Percentiles rank a stretch among this genome's conserved stretches.
Evolutionary conservation across 2,113 vertebrate genomes (phyloP).

Genomic region (Stigmatopora argus): DNA sequence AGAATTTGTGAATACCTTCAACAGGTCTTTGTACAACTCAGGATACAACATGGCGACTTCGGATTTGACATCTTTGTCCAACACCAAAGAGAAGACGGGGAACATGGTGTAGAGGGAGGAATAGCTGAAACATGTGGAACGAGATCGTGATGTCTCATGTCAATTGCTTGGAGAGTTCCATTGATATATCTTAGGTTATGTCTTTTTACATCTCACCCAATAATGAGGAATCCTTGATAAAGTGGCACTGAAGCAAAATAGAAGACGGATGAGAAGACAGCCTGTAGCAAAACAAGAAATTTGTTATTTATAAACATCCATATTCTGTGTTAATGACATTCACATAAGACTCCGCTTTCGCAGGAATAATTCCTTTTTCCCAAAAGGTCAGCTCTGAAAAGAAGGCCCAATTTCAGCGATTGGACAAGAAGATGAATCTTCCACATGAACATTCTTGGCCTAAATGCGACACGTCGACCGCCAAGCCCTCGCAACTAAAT

Average conservation of each 20-base stretch:
- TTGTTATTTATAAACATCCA: neutral
- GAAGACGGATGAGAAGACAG: slow-evolving; percentile 94
- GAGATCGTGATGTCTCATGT: neutral
- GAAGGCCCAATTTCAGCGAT: neutral
- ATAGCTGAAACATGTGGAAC: slow-evolving; percentile 69
- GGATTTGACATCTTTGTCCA: slow-evolving; percentile 97
- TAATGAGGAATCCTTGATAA: slow-evolving; percentile 95
- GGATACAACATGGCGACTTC: slow-evolving; percentile 98
- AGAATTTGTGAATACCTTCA: slow-evolving; percentile 76
- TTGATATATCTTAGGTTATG: neutral
- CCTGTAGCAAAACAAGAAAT: slow-evolving; percentile 60
- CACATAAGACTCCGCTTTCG: neutral
- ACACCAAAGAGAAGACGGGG: slow-evolving; percentile 91
- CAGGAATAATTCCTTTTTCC: too few species aligned
- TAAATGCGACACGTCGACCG: neutral
- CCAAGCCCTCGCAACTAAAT: slow-evolving; percentile 3
- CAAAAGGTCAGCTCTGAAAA: neutral
- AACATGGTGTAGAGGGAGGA: slow-evolving; percentile 99
- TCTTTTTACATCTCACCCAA: slow-evolving; percentile 77
- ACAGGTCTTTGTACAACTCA: slow-evolving; percentile 93
- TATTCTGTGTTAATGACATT: neutral
- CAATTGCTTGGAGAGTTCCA: neutral
- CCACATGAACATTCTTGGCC: slow-evolving; percentile 1
- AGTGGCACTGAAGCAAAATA: slow-evolving; percentile 95
- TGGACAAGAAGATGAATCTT: neutral